Conservation (phyloP, 2,113 vertebrate species). For the Lepus timidus region DNA sequence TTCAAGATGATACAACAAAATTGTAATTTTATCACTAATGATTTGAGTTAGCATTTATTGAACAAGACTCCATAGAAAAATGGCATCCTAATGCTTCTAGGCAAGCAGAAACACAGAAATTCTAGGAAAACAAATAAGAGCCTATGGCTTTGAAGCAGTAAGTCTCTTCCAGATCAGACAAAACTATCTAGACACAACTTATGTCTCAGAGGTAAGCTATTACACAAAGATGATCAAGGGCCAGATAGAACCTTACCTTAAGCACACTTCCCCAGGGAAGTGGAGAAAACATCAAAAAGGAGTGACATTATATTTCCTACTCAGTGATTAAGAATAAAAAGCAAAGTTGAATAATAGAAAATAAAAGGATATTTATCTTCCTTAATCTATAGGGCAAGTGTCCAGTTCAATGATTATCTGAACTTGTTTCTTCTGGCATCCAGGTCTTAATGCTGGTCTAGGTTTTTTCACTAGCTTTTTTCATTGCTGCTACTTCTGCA, state of each 20-base stretch:
- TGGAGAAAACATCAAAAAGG: not conserved
- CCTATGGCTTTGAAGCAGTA: not conserved
- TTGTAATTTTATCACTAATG: slow-evolving; percentile 30
- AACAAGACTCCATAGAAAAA: slow-evolving; percentile 23
- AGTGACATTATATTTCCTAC: not conserved
- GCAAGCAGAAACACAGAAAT: slow-evolving; percentile 55
- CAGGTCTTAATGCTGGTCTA: slow-evolving; percentile 1
- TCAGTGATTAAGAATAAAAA: slow-evolving; percentile 34
- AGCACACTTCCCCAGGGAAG: not conserved
- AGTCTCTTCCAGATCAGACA: slow-evolving; percentile 46
- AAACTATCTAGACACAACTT: slow-evolving; percentile 25
- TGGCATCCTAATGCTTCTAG: not conserved
- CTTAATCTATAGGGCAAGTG: slow-evolving; percentile 37
- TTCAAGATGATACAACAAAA: slow-evolving; percentile 40
- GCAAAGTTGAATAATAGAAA: slow-evolving; percentile 51
- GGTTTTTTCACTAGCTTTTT: not conserved
- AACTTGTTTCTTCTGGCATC: slow-evolving; percentile 3
- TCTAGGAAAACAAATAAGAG: not conserved
- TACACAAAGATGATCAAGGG: not conserved
- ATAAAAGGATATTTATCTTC: slow-evolving; percentile 41
- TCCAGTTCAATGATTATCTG: not conserved
- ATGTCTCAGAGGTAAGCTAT: not conserved
- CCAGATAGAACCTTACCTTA: not conserved
- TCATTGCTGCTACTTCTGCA: not conserved
- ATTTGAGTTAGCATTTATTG: slow-evolving; percentile 35